These are phyloP conservation scores for Thereuonema tuberculata DNA, from an alignment of 1,140 invertebrate species.

Conservation along the genomic window DNA sequence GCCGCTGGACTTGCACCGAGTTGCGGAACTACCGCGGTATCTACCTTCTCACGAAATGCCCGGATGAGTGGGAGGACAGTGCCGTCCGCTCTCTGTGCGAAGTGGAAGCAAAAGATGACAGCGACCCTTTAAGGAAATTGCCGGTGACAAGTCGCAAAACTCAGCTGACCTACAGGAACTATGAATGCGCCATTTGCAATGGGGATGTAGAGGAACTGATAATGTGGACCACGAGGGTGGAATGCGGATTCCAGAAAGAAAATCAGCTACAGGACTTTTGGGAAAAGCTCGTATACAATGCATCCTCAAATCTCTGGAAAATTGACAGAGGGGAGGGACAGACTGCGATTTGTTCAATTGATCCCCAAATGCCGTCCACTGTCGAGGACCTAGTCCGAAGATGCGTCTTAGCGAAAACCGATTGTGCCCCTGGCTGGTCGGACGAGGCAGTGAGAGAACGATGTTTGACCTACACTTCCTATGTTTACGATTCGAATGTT, in stretches of 20 bases:
- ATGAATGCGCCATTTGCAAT: constrained; percentile 42
- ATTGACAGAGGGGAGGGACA: constrained; percentile 16
- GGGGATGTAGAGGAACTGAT: constrained; percentile 23
- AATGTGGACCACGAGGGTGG: constrained; percentile 34
- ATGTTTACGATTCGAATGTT: constrained; percentile 29
- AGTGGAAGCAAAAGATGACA: constrained; percentile 12
- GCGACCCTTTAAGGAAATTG: constrained; percentile 32
- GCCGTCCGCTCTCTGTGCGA: constrained; percentile 22
- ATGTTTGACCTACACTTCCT: constrained; percentile 33
- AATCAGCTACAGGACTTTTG: constrained; percentile 16
- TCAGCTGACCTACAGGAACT: constrained; percentile 40
- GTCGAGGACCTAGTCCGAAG: constrained; percentile 23
- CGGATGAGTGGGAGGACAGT: constrained; percentile 27
- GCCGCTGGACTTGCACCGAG: constrained; percentile 28
- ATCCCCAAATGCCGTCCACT: constrained; percentile 26
- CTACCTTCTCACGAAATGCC: constrained; percentile 36
- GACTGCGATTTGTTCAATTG: constrained; percentile 24
- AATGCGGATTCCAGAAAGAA: constrained; percentile 25
- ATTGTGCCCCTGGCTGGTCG: constrained; percentile 28
- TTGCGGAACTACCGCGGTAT: constrained; percentile 32
- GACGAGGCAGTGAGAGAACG: constrained; percentile 22
- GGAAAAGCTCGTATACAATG: constrained; percentile 20
- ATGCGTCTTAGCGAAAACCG: constrained; percentile 21
- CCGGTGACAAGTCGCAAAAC: constrained; percentile 34
- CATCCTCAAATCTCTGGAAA: constrained; percentile 23